These are phyloP conservation scores for Tetragonula carbonaria DNA, from an alignment of 2,888 invertebrate genomes.

Conservation along the genomic window DNA sequence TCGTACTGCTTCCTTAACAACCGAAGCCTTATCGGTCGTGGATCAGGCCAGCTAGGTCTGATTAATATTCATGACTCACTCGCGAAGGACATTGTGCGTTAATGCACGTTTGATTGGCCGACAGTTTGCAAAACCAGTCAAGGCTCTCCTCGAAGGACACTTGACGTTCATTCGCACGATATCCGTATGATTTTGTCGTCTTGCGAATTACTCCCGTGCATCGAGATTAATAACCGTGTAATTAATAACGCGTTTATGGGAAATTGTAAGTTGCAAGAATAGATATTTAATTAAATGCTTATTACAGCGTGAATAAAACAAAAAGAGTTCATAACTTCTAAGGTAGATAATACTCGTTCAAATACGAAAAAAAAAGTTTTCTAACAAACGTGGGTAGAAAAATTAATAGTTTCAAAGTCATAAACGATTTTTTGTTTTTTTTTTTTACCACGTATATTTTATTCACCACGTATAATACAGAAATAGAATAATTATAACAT, in stretches of 20 bases:
- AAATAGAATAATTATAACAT: too few species aligned
- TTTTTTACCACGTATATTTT: too few species aligned
- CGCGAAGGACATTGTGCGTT: conserved; percentile 66
- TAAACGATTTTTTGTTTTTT: too few species aligned
- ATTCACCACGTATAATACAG: too few species aligned
- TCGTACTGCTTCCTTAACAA: conserved; percentile 54
- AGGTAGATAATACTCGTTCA: too few species aligned
- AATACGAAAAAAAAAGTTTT: too few species aligned
- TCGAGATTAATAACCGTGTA: background rate
- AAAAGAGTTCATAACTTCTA: too few species aligned
- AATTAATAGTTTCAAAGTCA: too few species aligned
- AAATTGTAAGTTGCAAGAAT: too few species aligned
- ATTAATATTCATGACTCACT: conserved; percentile 75
- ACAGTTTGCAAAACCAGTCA: conserved; percentile 42
- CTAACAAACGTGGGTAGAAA: too few species aligned
- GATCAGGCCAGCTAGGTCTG: conserved; percentile 60
- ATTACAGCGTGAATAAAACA: too few species aligned
- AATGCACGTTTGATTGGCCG: conserved; percentile 69
- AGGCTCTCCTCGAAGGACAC: conserved; percentile 42
- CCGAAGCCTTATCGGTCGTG: conserved; percentile 56
- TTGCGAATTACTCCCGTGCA: background rate
- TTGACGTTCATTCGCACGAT: conserved; percentile 34
- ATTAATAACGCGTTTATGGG: background rate
- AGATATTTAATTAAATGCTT: too few species aligned
- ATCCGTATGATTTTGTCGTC: conserved; percentile 39